Evolutionary conservation across 2,888 invertebrate species (phyloP).

Genomic region (Agrypnus murinus): DNA sequence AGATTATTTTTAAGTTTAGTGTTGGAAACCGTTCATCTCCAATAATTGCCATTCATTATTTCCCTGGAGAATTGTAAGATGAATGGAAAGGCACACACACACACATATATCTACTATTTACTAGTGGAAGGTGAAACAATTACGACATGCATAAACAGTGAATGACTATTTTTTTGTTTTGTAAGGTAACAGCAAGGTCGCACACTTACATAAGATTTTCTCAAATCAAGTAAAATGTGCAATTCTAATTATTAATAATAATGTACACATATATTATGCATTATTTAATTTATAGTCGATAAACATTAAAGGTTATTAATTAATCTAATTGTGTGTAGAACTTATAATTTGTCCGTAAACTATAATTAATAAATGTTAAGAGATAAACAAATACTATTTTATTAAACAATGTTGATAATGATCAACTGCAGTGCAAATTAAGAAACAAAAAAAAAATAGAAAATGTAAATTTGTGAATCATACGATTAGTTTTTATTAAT

Average conservation of each 20-base stretch:
- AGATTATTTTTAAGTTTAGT: constrained; percentile 21
- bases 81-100: constrained; percentile 31
- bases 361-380: constrained; percentile 1
- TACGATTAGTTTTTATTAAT: constrained; percentile 20
- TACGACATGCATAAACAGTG: too few relatives aligned
- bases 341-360: constrained; percentile 2
- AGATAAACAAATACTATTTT: constrained; percentile 12
- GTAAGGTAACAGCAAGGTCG: constrained; percentile 24
- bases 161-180: constrained; percentile 22
- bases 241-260: too few relatives aligned
- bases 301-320: too few relatives aligned
- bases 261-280: too few relatives aligned
- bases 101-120: too few relatives aligned
- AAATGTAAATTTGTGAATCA: constrained; percentile 21
- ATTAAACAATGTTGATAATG: constrained; percentile 5
- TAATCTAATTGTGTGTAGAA: neutral
- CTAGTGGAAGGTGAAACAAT: constrained; percentile 17
- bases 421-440: constrained; percentile 11
- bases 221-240: neutral
- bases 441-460: neutral
- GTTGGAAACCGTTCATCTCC: constrained; percentile 21
- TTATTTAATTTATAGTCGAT: too few relatives aligned
- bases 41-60: constrained; percentile 37
- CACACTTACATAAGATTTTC: neutral
- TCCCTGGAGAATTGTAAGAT: constrained; percentile 8